A percentile compares a stretch with the other conserved stretches of the same genome.
Conservation (phyloP, 1,140 invertebrate genomes). For the Drosophila tropicalis region DNA sequence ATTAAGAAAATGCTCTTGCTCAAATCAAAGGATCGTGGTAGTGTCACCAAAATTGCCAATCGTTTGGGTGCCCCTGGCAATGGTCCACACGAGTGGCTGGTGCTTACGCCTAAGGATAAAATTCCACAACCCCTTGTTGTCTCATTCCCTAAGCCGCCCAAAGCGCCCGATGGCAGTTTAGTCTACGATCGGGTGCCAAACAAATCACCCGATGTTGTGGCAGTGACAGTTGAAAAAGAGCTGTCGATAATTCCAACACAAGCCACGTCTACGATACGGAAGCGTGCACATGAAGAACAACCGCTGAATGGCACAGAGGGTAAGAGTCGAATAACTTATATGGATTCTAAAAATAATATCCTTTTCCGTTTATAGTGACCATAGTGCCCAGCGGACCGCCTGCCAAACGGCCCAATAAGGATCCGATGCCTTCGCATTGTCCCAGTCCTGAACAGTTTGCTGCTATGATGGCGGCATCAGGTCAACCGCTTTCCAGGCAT, state of each 20-base stretch:
- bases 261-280: conserved; percentile 86
- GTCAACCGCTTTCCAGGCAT: conserved; percentile 86
- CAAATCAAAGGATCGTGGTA: conserved; percentile 86
- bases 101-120: conserved; percentile 90
- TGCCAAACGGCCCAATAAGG: conserved; percentile 88
- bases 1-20: conserved; percentile 85
- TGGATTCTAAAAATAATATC: background rate
- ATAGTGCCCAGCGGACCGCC: conserved; percentile 86
- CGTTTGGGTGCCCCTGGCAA: conserved; percentile 88
- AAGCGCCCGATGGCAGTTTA: conserved; percentile 92
- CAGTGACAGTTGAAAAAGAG: conserved; percentile 79
- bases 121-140: conserved; percentile 91
- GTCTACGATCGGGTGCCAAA: conserved; percentile 93
- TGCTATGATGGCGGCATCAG: conserved; percentile 87
- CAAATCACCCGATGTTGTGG: conserved; percentile 88
- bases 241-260: conserved; percentile 80
- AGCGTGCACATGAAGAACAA: conserved; percentile 88
- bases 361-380: conserved; percentile 52
- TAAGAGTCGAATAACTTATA: conserved; percentile 14
- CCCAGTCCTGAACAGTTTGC: conserved; percentile 87
- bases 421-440: conserved; percentile 87
- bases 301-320: conserved; percentile 89
- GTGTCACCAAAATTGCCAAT: conserved; percentile 91
- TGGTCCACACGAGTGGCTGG: conserved; percentile 90
- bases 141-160: conserved; percentile 94